phyloP scores from a whole-genome alignment of 2,888 invertebrate species.

The Tetanocera ferruginea region DNA sequence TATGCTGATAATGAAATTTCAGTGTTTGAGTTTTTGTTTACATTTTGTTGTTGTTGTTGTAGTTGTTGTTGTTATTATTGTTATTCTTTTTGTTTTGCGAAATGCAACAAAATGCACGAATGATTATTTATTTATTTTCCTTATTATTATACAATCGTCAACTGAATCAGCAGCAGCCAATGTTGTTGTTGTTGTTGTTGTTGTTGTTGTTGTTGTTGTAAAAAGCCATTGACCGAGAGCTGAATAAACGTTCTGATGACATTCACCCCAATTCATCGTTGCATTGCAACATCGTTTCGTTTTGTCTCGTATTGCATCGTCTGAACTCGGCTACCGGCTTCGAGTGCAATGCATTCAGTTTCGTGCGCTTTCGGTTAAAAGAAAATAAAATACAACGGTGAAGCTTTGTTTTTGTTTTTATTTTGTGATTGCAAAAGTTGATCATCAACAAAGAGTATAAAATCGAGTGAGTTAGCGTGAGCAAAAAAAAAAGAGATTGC shows the following conservation, averaged over 20 bases:
- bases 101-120: conserved; percentile 19
- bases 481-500: not conserved
- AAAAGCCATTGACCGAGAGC: conserved; percentile 39
- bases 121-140: conserved; percentile 20
- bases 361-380: not conserved
- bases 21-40: conserved; percentile 10
- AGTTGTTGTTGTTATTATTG: not conserved
- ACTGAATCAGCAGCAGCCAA: conserved; percentile 25
- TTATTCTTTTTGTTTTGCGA: not conserved
- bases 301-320: conserved; percentile 26
- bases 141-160: conserved; percentile 36
- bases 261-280: conserved; percentile 63
- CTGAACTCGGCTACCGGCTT: not conserved
- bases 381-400: not conserved
- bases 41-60: not conserved
- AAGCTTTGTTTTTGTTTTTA: not conserved
- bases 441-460: not conserved
- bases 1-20: conserved; percentile 27
- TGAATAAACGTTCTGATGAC: conserved; percentile 61
- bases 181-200: not conserved
- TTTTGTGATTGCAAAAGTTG: not conserved
- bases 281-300: conserved; percentile 29
- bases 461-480: not conserved
- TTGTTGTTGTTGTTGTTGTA: conserved; percentile 12
- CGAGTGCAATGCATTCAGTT: conserved; percentile 12